Base-by-base conservation (phyloP, 1,140 invertebrate species). In the Drosophila serrata region DNA sequence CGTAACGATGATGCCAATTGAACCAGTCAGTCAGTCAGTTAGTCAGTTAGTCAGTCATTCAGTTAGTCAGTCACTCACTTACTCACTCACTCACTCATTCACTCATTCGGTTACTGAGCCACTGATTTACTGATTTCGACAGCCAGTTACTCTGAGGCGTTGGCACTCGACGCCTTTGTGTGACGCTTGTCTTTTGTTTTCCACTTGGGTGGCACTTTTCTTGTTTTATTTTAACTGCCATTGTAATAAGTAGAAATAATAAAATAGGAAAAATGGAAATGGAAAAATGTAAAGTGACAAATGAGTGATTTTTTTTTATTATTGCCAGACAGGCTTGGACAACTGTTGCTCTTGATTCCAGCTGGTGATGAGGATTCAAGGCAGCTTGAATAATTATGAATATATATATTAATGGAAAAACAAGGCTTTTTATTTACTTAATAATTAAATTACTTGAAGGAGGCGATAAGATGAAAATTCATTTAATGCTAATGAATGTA, bases 141-240 rank as follows among this genome's bases (percentile, higher is more conserved):
- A 65, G 65, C 19, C 60, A 46, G 65, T 64, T 53, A 69, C 63
- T 61, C 31, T 17, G 64, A 37, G 63, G 42, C 63, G 51, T 27
- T 73, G 68, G 43, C 68, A 67, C 68, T 67, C 46, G 37, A 55
- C 29, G 68, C 61, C 67, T 64, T 68, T 68, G 64, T 68, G 64
- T 68, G 22, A 29, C 17, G 40, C 35, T 49, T n/a, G 42, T 19
- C 61, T 65, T 76, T 81, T 81, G 77, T 80, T 75, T 76, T 58
- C 40, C 62, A 58, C 79, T 80, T 80, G 78, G 78, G 78, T 76
- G 78, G 27, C n/a, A 49, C 9, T 49, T 15, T 70, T 49, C 7
- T 42, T 42, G 24, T 24, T 39, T 39, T 39, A n/a, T 39, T 45
- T 17, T 17, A 49, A 31, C 37, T 49, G 11, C n/a, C 42, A 37